Evolutionary conservation across 2,888 invertebrate genomes (phyloP).

Genomic region (Caradrina clavipalpis): DNA sequence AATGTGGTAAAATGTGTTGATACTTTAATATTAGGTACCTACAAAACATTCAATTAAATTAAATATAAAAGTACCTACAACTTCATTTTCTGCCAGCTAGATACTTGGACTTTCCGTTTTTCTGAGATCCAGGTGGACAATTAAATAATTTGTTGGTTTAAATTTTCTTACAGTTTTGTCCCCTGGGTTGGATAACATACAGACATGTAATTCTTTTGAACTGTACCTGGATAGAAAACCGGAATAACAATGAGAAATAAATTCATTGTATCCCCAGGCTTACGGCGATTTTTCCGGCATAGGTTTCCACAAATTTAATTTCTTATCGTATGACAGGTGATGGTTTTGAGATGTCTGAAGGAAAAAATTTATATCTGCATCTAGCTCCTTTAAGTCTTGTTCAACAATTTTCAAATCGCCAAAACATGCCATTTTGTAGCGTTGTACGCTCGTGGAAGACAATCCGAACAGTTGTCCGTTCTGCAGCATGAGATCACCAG

Average conservation of each 20-base stretch:
- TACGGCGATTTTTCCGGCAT: not conserved
- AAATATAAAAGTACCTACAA: too few species aligned
- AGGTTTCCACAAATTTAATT: not conserved
- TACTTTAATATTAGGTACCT: too few species aligned
- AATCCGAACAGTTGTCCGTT: slow-evolving; percentile 75
- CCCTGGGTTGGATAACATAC: too few species aligned
- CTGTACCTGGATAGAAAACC: not conserved
- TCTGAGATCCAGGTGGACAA: too few species aligned
- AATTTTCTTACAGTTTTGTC: too few species aligned
- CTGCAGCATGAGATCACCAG: slow-evolving; percentile 83
- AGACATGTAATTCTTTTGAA: too few species aligned
- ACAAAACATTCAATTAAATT: too few species aligned
- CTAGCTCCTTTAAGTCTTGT: slow-evolving; percentile 70
- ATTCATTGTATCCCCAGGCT: not conserved
- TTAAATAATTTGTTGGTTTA: too few species aligned
- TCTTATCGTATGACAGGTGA: not conserved
- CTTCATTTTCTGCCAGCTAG: too few species aligned
- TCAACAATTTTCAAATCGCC: slow-evolving; percentile 72
- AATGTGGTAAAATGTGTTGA: too few species aligned
- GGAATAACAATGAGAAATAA: slow-evolving; percentile 4
- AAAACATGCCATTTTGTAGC: slow-evolving; percentile 76
- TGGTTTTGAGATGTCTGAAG: not conserved
- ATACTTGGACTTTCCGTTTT: too few species aligned
- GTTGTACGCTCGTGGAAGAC: slow-evolving; percentile 75
- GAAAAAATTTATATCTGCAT: slow-evolving; percentile 46